Base-by-base conservation (phyloP, 2,888 invertebrate species). In the Branchipolynoe longqiensis region DNA sequence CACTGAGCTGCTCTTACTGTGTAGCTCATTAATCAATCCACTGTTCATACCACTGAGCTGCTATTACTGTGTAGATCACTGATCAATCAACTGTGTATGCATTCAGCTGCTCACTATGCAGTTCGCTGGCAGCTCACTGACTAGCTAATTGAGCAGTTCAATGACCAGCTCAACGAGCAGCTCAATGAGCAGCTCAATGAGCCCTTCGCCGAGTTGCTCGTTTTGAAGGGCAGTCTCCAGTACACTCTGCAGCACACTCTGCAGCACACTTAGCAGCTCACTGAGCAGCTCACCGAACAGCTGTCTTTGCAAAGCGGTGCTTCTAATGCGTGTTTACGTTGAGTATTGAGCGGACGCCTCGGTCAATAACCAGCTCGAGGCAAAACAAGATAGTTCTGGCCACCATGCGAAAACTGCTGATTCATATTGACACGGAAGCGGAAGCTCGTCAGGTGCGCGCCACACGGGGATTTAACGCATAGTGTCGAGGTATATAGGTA, bases 361-460 rank as follows among this genome's bases (percentile, higher is more conserved):
- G 62, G 62, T 62, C 62, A 62, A 62, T 62, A 62, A 62, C n/a
- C 28, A 31, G 62, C 62, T 31, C 25, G 62, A n/a, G 62, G 62
- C 62, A 62, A 62, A 62, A 62, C 62, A 62, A 62, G 62, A 62
- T 62, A 62, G 62, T 62, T 62, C n/a, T 62, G 62, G 62, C 28
- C 31, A 31, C 62, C 31, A 62, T 62, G 62, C 62, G 31, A 62
- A 62, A 62, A 62, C 62, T 25, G 62, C 62, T 62, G 62, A 62
- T 62, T 62, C 62, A 62, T 62, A 62, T 62, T 62, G 62, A 62
- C 62, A 62, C 31, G 62, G 62, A 62, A 62, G 28, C 62, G 62
- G 62, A 62, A 62, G 12, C 62, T 62, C 28, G n/a, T 62, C 62
- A 62, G 62, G 62, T 62, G 62, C 25, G 31, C 62, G 31, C 28